Conservation (phyloP, 2,113 vertebrate genomes). For the Paralichthys olivaceus region DNA sequence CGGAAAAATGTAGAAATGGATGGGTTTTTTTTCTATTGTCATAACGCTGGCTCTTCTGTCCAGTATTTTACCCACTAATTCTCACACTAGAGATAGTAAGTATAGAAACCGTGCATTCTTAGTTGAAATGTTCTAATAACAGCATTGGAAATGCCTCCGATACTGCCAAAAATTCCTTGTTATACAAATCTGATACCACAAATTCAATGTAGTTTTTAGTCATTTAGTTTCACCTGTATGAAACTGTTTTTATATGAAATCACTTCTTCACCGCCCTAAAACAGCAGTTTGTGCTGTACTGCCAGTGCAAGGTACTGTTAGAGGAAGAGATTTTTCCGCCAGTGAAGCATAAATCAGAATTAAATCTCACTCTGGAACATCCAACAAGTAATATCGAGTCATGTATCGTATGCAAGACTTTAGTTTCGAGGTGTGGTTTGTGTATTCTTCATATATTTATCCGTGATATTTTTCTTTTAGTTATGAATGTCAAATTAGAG, state of each 20-base stretch:
- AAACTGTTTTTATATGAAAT: background rate
- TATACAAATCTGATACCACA: background rate
- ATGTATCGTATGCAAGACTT: background rate
- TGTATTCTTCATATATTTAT: background rate
- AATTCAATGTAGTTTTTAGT: background rate
- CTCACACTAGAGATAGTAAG: background rate
- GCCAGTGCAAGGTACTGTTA: too few species aligned
- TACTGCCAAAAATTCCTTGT: background rate
- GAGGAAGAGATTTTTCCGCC: too few species aligned
- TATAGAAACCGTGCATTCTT: background rate
- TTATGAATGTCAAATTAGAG: background rate
- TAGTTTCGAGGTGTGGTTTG: background rate
- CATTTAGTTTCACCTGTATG: background rate
- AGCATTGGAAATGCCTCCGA: background rate
- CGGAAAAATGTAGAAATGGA: slow-evolving; percentile 19
- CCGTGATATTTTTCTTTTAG: background rate
- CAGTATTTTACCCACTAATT: background rate
- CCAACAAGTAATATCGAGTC: background rate
- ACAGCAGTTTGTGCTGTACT: too few species aligned
- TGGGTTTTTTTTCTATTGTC: background rate
- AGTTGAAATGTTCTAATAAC: background rate
- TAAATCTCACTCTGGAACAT: background rate
- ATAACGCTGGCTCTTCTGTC: background rate
- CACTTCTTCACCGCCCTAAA: too few species aligned
- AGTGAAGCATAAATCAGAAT: background rate